Percentiles rank a stretch among this genome's conserved stretches.
phyloP scores from a whole-genome alignment of 2,113 vertebrate species.

The Microtus richardsoni region DNA sequence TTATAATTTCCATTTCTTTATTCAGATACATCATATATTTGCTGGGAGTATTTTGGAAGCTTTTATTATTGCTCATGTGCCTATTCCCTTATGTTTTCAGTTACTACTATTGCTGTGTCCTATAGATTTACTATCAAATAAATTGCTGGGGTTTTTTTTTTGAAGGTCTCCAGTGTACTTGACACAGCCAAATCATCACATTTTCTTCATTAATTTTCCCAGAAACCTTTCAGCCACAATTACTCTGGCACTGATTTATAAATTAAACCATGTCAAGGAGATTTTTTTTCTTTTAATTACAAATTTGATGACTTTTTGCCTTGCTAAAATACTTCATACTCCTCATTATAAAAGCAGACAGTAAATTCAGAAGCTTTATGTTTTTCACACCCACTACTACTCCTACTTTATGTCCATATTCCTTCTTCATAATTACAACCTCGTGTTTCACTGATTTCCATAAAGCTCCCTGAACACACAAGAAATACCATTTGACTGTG shows the following conservation, averaged over 20 bases:
- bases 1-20: neutral
- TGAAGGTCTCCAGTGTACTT: neutral
- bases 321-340: neutral
- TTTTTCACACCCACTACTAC: no score
- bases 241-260: neutral
- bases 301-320: neutral
- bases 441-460: neutral
- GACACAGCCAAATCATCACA: no score
- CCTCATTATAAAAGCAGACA: neutral
- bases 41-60: neutral
- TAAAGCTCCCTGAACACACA: fast-evolving
- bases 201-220: neutral
- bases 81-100: neutral
- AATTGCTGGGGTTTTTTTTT: no score
- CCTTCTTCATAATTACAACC: neutral
- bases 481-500: neutral
- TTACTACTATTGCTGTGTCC: neutral
- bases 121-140: neutral
- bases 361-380: no score
- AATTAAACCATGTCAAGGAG: neutral
- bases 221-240: neutral
- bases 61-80: neutral
- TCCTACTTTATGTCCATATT: neutral
- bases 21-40: neutral
- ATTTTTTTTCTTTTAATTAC: neutral